A percentile compares a stretch with the other conserved stretches of the same genome.
Conservation (phyloP, 2,113 vertebrate species). For the Triplophysa rosa region DNA sequence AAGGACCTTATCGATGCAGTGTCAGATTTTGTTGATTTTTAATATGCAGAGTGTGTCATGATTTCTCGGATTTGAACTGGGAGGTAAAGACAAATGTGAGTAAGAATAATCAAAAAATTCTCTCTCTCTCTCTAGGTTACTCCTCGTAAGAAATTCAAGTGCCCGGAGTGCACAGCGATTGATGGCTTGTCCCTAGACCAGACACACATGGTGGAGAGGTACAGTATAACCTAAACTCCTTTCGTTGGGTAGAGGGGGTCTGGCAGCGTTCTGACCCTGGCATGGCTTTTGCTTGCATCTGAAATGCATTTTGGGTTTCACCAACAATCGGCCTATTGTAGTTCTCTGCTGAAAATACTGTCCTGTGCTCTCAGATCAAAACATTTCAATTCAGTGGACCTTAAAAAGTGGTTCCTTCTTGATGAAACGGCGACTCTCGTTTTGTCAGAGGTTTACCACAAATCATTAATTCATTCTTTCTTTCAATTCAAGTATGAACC, state of each 20-base stretch:
- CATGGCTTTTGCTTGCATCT: slow-evolving; percentile 40
- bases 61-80: not conserved
- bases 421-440: too few relatives aligned
- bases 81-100: not conserved
- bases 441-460: slow-evolving; percentile 15
- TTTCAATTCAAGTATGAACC: slow-evolving; percentile 25
- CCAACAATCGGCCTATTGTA: slow-evolving; percentile 53
- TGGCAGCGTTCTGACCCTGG: slow-evolving; percentile 45
- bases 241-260: not conserved
- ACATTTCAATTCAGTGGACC: slow-evolving; percentile 15
- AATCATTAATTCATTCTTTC: slow-evolving; percentile 14
- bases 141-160: slow-evolving; percentile 98
- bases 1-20: slow-evolving; percentile 1
- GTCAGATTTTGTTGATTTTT: slow-evolving; percentile 29
- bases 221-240: slow-evolving; percentile 52
- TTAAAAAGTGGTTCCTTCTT: not conserved
- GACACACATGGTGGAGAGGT: slow-evolving; percentile 98
- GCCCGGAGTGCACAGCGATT: slow-evolving; percentile 97
- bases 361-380: slow-evolving; percentile 38
- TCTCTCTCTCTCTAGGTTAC: slow-evolving; percentile 81
- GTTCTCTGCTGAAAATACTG: slow-evolving; percentile 37
- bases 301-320: slow-evolving; percentile 49
- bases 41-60: slow-evolving; percentile 5
- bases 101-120: not conserved
- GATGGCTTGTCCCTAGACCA: slow-evolving; percentile 96